Evolutionary conservation across 2,113 vertebrate genomes (phyloP).

Genomic region (Anser brachyrhynchus): DNA sequence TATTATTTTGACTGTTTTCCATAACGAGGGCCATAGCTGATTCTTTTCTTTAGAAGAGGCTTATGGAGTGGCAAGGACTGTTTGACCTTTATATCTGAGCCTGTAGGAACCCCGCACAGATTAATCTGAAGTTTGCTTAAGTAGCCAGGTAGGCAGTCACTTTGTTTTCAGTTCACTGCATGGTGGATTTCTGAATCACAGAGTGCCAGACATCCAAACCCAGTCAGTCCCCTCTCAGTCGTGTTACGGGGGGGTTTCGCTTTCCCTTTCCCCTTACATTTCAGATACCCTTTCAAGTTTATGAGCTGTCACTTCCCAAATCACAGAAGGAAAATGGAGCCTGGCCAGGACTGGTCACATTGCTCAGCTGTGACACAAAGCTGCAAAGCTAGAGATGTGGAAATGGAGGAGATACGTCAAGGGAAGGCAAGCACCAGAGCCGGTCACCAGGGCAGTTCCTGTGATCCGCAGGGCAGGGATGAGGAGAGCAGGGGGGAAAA

Average conservation of each 20-base stretch:
- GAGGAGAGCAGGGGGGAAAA: background rate
- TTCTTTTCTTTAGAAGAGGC: background rate
- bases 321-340: background rate
- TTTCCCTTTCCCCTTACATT: background rate
- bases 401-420: background rate
- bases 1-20: slow-evolving; percentile 25
- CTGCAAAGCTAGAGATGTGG: background rate
- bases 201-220: background rate
- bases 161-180: background rate
- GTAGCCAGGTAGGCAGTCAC: background rate
- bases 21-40: background rate
- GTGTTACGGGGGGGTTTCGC: background rate
- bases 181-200: background rate
- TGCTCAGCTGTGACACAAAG: background rate
- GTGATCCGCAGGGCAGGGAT: accelerated
- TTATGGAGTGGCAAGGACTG: background rate
- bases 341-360: accelerated
- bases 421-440: background rate
- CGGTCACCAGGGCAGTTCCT: background rate
- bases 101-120: background rate
- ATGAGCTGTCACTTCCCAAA: background rate
- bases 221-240: background rate
- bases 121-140: background rate
- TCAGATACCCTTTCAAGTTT: background rate
- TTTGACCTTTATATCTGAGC: background rate